Evolutionary conservation across 2,113 vertebrate genomes (phyloP), one percentile per base, ranked within the genome.

Genomic region (Microtus pennsylvanicus): DNA sequence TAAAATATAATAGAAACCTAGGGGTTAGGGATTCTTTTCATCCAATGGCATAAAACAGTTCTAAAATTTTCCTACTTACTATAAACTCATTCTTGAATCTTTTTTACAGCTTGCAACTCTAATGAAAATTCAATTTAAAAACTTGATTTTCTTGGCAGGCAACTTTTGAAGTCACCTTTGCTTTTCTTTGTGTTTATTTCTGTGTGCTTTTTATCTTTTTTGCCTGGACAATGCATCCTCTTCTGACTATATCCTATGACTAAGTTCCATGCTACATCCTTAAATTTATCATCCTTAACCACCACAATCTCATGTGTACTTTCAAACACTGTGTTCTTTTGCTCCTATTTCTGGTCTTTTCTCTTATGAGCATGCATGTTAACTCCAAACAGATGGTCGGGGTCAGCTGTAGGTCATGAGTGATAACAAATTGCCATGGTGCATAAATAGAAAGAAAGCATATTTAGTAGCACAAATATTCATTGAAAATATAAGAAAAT

Each of bases 321-420:
- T 92, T 91, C 86, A 96, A 92, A 55, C 10, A 75, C n/a, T 38
- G 13, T 81, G 45, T 63, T 75, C 72, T 82, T 90, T 90, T 95
- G 93, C 93, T 96, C 95, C 95, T 96, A 95, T 94, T 97, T 96
- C n/a, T 87, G 92, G 50, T 76, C 70, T 89, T 95, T 28, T 69
- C 63, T 97, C 63, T 86, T 96, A 65, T 81, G 75, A 85, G 33
- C 92, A 9, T 58, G 12, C 82, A 80, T 28, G 26, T 17, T 47
- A 85, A 47, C 35, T 61, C 86, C 70, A 95, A 95, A 96, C 52
- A 96, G 86, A 72, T 4, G 81, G 26, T 12, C 4, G n/a, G 58
- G 94, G 81, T 96, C 96, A 97, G 61, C 72, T 7, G 5, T 0
- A 92, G 92, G 92, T 7, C 72, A 82, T 19, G 16, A 28, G 28